Evolutionary conservation across 2,888 invertebrate species (phyloP), one percentile per base, ranked within the genome.

Genomic region (Griposia aprilina): DNA sequence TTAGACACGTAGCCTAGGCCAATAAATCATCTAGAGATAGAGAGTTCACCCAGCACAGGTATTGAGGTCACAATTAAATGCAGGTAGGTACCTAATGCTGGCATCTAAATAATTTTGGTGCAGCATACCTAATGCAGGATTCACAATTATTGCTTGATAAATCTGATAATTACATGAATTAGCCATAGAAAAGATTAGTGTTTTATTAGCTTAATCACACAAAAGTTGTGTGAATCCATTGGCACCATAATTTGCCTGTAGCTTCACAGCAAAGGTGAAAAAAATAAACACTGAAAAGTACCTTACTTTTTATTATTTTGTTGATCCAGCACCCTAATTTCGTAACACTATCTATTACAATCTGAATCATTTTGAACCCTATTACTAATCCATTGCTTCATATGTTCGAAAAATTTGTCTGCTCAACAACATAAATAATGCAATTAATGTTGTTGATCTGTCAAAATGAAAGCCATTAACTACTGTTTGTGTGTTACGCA

Each of bases 91-190:
- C 45, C 45, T 45, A n/a, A 30, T 36, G 45, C 6, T 36, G 23
- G 20, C 10, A 36, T 41, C 36, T 41, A 48, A 50, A 67, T 67
- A 50, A 67, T 67, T 13, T 67, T 67, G 8, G 67, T 67, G 48
- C 23, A 50, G 26, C 26, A 20, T 23, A 45, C 45, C 45, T 45
- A n/a, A 30, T 36, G 45, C 6, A 67, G 20, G 67, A 48, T 20
- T 67, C 67, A 26, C 26, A 52, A 13, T 55, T 30, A 17, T 17
- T 72, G 23, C 72, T 72, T 45, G 17, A 23, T 4, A 67, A 67
- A 26, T 70, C 20, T 26, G 15, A 17, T 17, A 68, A 1, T 17
- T 15, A 23, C 0, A 6, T 30, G 20, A n/a, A 41, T 20, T 7
- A 60, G 26, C 60, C 20, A 26, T 45, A 26, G 20, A 13, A 60